These are phyloP conservation scores for Aythya baeri DNA, from an alignment of 2,113 vertebrate genomes.

Conservation along the genomic window DNA sequence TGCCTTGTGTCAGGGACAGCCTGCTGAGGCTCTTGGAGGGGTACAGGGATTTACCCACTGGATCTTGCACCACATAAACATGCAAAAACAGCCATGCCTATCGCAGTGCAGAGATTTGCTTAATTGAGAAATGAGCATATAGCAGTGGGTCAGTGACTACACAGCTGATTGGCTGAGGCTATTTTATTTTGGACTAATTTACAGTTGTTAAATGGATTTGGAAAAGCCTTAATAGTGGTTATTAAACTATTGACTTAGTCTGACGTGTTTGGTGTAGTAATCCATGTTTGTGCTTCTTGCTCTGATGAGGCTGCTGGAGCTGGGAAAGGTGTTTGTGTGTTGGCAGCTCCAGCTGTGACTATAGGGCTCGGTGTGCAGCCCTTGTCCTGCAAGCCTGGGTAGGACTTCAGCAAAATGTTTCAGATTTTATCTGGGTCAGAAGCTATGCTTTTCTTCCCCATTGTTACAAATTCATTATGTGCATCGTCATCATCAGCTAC, in stretches of 20 bases:
- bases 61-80: background rate
- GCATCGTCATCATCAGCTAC: background rate
- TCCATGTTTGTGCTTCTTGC: background rate
- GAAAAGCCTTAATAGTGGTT: constrained; percentile 69
- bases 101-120: constrained; percentile 35
- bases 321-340: background rate
- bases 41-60: background rate
- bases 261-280: constrained; percentile 68
- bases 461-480: background rate
- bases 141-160: constrained; percentile 56
- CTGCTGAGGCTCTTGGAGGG: background rate
- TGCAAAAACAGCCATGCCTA: constrained; percentile 25
- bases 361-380: background rate
- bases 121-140: constrained; percentile 71
- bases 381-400: background rate
- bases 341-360: background rate
- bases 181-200: constrained; percentile 69
- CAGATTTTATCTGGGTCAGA: background rate
- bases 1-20: background rate
- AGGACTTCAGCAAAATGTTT: background rate
- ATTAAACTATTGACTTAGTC: constrained; percentile 73
- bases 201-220: constrained; percentile 72
- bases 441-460: background rate
- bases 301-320: background rate
- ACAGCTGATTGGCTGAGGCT: constrained; percentile 61